A percentile compares a stretch with the other conserved stretches of the same genome.
Evolutionary conservation across 1,140 invertebrate genomes (phyloP).

Genomic region (Ceratina australensis): DNA sequence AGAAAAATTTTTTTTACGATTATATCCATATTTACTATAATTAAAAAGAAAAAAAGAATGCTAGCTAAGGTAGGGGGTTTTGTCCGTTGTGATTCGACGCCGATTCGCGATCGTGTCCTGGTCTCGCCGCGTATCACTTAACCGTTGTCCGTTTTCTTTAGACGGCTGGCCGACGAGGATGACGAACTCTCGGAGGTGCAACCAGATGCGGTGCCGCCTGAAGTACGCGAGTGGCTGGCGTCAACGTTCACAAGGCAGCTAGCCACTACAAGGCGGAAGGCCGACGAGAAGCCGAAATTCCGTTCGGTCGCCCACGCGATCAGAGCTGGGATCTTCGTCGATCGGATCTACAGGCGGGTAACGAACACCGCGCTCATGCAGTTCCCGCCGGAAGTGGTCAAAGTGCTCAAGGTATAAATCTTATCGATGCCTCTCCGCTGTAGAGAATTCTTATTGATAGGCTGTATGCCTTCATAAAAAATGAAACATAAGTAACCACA

Average conservation of each 20-base stretch:
- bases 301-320: slow-evolving; percentile 98
- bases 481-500: too few relatives aligned
- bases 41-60: background rate
- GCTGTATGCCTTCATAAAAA: too few relatives aligned
- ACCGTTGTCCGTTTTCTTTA: slow-evolving; percentile 67
- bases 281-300: slow-evolving; percentile 92
- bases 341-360: slow-evolving; percentile 95
- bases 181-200: slow-evolving; percentile 97
- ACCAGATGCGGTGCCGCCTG: slow-evolving; percentile 95
- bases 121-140: background rate
- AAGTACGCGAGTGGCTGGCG: slow-evolving; percentile 97
- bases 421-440: too few relatives aligned
- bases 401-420: slow-evolving; percentile 87
- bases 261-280: slow-evolving; percentile 86
- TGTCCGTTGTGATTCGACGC: slow-evolving; percentile 35
- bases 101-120: background rate
- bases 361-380: slow-evolving; percentile 92
- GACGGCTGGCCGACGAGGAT: slow-evolving; percentile 91
- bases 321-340: slow-evolving; percentile 97
- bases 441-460: too few relatives aligned
- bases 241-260: slow-evolving; percentile 97
- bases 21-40: background rate
- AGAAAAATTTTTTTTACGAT: background rate
- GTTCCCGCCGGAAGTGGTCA: slow-evolving; percentile 93
- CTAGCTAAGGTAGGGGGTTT: slow-evolving; percentile 53